Conservation (phyloP, 2,113 vertebrate species). For the Strix aluco region DNA sequence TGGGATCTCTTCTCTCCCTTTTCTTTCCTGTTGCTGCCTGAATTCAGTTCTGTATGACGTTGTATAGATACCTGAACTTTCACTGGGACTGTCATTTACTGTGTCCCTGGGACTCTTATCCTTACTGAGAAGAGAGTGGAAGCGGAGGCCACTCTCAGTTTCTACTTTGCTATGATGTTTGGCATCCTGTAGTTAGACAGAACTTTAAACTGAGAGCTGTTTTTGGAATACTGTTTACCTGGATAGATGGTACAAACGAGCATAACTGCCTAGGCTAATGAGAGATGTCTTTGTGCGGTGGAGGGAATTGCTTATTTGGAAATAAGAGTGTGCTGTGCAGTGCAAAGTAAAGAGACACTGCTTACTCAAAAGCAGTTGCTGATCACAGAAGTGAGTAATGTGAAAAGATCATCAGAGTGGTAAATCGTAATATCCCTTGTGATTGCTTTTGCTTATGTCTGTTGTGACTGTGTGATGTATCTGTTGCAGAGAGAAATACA, state of each 20-base stretch:
- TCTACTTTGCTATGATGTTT: neutral
- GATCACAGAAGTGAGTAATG: neutral
- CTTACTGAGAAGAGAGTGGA: neutral
- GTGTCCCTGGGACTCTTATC: accelerated
- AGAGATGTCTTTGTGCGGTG: neutral
- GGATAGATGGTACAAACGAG: neutral
- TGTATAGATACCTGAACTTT: neutral
- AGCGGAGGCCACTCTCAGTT: accelerated
- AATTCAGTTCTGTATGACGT: neutral
- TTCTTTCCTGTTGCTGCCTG: neutral
- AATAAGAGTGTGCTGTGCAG: neutral
- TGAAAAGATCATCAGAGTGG: neutral
- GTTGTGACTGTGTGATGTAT: neutral
- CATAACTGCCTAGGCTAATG: neutral
- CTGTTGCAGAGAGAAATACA: neutral
- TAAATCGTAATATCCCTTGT: neutral
- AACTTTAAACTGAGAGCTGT: neutral
- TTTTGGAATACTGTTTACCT: neutral
- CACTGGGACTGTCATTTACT: neutral
- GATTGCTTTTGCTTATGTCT: neutral
- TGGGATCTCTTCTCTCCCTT: neutral
- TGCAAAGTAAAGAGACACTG: neutral
- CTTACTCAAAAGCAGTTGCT: neutral
- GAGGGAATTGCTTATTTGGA: neutral
- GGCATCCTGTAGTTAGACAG: neutral